A percentile compares a stretch with the other conserved stretches of the same genome.
These are phyloP conservation scores for Cordilura impudica DNA, from an alignment of 2,888 invertebrate species.

Conservation along the genomic window DNA sequence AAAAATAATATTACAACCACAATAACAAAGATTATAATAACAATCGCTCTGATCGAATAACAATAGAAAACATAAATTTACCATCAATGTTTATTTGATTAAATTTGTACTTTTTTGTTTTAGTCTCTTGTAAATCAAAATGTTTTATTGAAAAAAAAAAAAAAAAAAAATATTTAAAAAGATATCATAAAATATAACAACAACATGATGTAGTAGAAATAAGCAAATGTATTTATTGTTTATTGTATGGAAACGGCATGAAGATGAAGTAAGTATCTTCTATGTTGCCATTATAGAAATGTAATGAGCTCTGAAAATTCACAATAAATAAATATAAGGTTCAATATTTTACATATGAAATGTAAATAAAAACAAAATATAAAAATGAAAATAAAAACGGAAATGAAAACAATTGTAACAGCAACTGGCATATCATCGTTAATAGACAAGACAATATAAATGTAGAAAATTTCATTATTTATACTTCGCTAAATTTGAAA, in stretches of 20 bases:
- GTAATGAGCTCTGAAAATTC: constrained; percentile 27
- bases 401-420: too few relatives aligned
- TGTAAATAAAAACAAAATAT: too few relatives aligned
- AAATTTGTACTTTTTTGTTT: background rate
- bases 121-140: background rate
- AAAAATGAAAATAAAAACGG: too few relatives aligned
- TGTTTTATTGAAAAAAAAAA: background rate
- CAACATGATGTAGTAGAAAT: too few relatives aligned
- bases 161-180: background rate
- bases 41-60: background rate
- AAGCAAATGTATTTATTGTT: background rate
- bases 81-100: background rate
- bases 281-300: constrained; percentile 2
- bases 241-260: too few relatives aligned
- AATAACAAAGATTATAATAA: background rate
- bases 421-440: too few relatives aligned
- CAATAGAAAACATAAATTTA: background rate
- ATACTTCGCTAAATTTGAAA: too few relatives aligned
- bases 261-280: background rate
- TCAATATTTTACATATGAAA: background rate
- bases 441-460: too few relatives aligned
- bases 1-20: background rate
- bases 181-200: too few relatives aligned
- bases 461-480: too few relatives aligned
- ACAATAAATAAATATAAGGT: constrained; percentile 5